Base-by-base conservation (phyloP, 2,888 invertebrate genomes). In the Phaonia tiefii region DNA sequence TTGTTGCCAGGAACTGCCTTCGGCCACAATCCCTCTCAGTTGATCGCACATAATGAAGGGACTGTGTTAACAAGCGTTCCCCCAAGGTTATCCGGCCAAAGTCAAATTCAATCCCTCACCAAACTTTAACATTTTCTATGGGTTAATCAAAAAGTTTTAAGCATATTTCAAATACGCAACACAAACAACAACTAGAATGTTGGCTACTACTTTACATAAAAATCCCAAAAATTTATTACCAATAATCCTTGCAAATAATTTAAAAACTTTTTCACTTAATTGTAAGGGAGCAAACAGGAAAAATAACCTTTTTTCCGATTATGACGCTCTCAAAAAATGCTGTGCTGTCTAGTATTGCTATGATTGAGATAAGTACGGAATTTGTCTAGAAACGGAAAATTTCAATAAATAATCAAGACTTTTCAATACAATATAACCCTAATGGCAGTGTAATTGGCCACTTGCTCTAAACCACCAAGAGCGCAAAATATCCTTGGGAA, bases 161-260 rank as follows among this genome's bases (percentile, higher is more conserved):
- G 26, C 17, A 60, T 37, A 39, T 37, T 58, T 60, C 39, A 39
- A 2, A 42, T 11, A 42, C 17, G n/a, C 15, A 22, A 26, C 26
- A 1, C 20, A 51, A 13, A 46, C 46, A 15, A 13, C 15, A 46
- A 15, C 2, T 31, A 31, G 3, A 58, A 2, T 58, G 26, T 22
- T 7, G 22, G n/a, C n/a, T n/a, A n/a, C n/a, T n/a, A n/a, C n/a
- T 51, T 17, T 25, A 8, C 26, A 56, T 60, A 39, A 37, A 31
- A 60, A 22, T 42, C 42, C 63, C 63, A 42, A 13, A 22, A 63
- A 63, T 22, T 17, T 63, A 39, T 63, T 42, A 39, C 11, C 60
- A 39, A 39, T 60, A 60, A 60, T 42, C 63, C 63, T 17, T 42
- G 39, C 11, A 22, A 42, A 63, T 39, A 39, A 63, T 63, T 60